Evolutionary conservation across 1,140 invertebrate genomes (phyloP), one percentile per base, ranked within the genome.

Genomic region (Philopotamus ludificatus): DNA sequence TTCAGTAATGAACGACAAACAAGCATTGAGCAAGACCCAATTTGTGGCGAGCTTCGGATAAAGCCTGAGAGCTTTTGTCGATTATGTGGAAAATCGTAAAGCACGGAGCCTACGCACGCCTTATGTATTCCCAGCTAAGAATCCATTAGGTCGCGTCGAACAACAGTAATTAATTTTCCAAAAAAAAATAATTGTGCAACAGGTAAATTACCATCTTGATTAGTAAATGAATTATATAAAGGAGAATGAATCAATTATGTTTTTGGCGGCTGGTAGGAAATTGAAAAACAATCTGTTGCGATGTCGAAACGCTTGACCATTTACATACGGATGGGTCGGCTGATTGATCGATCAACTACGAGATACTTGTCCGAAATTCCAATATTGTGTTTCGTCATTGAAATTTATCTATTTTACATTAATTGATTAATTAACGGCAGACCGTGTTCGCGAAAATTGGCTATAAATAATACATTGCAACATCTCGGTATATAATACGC

Each of bases 271-370:
- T 20, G 44, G n/a, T n/a, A 47, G 44, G 44, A 47, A 47, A 47
- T 47, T 47, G 44, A 47, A 47, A 34, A 34, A 34, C 28, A 34
- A 34, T 34, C 4, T 34, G 4, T 34, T 34, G 4, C 4, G 28
- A 34, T 34, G 4, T 34, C 28, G 28, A 34, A 34, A 34, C 12
- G 4, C 4, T 7, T 34, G 28, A 9, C 44, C 44, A 60, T 60
- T 60, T 60, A 60, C 57, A 60, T 60, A 60, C 42, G 39, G 57
- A 60, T 60, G 23, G 22, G 26, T 10, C 42, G 41, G n/a, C 39
- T 60, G 57, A 60, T 60, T 47, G 57, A 60, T 60, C 44, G 57
- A 60, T 60, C 42, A 44, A 45, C 55, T 45, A 9, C 8, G 20
- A 18, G 9, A 18, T 57, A 57, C 16, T 57, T 57, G 34, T 60